Percentiles rank a stretch among this genome's conserved stretches.
These are phyloP conservation scores for Pao palembangensis DNA, from an alignment of 2,113 vertebrate genomes.

Conservation along the genomic window DNA sequence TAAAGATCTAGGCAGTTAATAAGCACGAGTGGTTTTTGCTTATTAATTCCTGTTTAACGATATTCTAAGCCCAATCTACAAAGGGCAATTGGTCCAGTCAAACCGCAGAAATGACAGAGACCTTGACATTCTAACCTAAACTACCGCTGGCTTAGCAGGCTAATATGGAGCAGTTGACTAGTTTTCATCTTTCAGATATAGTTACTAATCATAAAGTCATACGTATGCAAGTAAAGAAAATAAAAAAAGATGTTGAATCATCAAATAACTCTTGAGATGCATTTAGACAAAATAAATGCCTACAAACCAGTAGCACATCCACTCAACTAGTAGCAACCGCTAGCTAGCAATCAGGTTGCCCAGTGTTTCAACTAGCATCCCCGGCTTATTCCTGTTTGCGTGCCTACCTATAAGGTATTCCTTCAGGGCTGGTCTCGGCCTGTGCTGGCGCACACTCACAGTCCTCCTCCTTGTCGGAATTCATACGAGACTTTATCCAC, in stretches of 20 bases:
- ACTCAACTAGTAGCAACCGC: not conserved
- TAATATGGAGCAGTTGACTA: conserved; percentile 7
- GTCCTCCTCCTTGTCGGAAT: conserved; percentile 77
- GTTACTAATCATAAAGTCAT: not conserved
- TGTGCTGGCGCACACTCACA: conserved; percentile 80
- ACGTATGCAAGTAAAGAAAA: not conserved
- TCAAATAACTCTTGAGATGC: too few relatives aligned
- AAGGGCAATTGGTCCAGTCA: not conserved
- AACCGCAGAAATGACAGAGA: conserved; percentile 15
- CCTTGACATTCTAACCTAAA: conserved; percentile 10
- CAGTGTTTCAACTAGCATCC: conserved; percentile 8
- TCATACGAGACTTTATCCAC: conserved; percentile 77
- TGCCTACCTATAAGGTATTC: conserved; percentile 69
- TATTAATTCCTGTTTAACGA: not conserved
- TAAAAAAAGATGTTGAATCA: not conserved
- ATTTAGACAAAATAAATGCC: not conserved
- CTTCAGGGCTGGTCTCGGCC: conserved; percentile 69
- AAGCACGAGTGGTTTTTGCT: fast-evolving
- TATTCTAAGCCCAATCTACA: too few relatives aligned
- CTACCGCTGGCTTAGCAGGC: conserved; percentile 13
- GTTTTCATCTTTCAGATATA: not conserved
- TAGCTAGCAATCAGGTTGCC: conserved; percentile 17
- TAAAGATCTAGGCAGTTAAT: not conserved
- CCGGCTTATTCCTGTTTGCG: conserved; percentile 37
- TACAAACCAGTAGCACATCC: too few relatives aligned